These are phyloP conservation scores for Bombus ignitus DNA, from an alignment of 1,140 invertebrate species.

Conservation along the genomic window DNA sequence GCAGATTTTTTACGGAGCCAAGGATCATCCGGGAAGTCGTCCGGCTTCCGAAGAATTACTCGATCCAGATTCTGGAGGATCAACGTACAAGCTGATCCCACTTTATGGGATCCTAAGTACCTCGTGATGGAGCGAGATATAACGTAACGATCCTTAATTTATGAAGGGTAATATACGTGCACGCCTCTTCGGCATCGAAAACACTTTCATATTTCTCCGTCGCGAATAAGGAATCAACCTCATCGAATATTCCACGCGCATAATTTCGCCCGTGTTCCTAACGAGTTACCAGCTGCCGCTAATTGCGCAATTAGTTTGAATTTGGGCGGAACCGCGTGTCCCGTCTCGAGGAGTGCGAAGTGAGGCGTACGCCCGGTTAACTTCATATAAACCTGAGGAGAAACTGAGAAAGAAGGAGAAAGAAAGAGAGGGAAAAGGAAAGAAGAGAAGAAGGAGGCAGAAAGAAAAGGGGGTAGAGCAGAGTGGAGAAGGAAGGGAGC, in stretches of 20 bases:
- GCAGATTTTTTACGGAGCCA: background rate
- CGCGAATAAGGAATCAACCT: background rate
- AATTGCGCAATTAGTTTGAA: constrained; percentile 66
- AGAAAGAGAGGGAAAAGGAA: constrained; percentile 9
- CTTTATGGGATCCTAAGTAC: background rate
- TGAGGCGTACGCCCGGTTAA: constrained; percentile 39
- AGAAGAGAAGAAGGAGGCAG: background rate
- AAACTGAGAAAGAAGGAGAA: constrained; percentile 24
- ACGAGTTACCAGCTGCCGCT: constrained; percentile 54
- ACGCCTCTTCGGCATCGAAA: background rate
- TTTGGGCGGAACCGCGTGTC: constrained; percentile 61
- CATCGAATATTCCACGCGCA: constrained; percentile 39
- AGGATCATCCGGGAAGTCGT: constrained; percentile 42
- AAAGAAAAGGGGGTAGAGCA: background rate
- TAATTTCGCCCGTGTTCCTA: constrained; percentile 33
- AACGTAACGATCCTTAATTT: constrained; percentile 15
- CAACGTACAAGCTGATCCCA: background rate
- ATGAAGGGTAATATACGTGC: background rate
- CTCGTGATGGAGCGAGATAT: background rate
- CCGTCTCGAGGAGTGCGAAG: constrained; percentile 5
- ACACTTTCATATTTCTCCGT: constrained; percentile 16
- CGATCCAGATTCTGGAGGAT: background rate
- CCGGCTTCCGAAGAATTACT: constrained; percentile 19
- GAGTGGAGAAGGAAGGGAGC: constrained; percentile 28
- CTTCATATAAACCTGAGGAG: constrained; percentile 41